Evolutionary conservation across 2,113 vertebrate genomes (phyloP), one percentile per base, ranked within the genome.

Genomic region (Genyomyrus donnyi): DNA sequence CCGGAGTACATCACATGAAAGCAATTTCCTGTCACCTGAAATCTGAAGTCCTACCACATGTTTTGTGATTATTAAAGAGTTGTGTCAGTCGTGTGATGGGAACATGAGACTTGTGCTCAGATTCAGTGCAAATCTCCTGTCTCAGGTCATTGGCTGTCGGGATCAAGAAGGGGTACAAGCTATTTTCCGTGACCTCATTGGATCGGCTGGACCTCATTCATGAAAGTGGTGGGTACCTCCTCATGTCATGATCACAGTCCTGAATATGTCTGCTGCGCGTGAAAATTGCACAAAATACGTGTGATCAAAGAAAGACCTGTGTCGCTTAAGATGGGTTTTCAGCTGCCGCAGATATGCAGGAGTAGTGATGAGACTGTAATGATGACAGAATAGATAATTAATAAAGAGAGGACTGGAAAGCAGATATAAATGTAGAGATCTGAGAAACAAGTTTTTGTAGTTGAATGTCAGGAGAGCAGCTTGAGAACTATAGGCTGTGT

Each of bases 191-290:
- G 93, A 97, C 97, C 93, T 97, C 97, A 70, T 97, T 98, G 94
- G 98, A 99, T 85, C 97, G 97, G 15, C 95, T 99, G 93, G 98
- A 99, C 93, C 97, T 97, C 91, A 97, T 99, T 93, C 97, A 99
- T 0, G 97, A 98, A 93, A 98, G 97, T 96, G 97, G 98, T 99
- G 95, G 96, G 96, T 62, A 77, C 13, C 21, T 56, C 15, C 48
- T 39, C 84, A 24, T 35, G 35, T 91, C 56, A 31, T n/a, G 46
- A 13, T 15, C 85, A 53, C 24, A 46, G 11, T 24, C 3, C 83
- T n/a, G 21, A 10, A 13, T 53, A 17, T 53, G 5, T 87, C 27
- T 87, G 21, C 10, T 10, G 6, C 13, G 39, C 19, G 0, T 48
- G 46, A 24, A 6, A 87, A 87, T 87, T 48, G 9, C 46, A 52